Conservation (phyloP, 2,797 vertebrate genomes). For the Selene dorsalis region DNA sequence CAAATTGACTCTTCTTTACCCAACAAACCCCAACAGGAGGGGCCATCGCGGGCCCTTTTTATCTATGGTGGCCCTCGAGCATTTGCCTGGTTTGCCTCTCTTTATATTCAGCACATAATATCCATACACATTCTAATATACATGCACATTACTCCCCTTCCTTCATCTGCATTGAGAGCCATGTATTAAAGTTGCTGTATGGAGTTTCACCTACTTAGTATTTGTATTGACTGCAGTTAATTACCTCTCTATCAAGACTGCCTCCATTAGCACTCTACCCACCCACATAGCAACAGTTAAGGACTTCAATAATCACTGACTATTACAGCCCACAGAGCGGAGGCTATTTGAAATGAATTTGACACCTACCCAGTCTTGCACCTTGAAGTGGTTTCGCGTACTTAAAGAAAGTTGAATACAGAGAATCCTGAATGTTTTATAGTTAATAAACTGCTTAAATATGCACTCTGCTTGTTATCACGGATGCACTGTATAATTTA, state of each 20-base stretch:
- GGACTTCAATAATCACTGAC: slow-evolving; percentile 43
- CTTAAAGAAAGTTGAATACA: neutral
- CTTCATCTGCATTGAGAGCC: slow-evolving; percentile 6
- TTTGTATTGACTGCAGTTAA: slow-evolving; percentile 61
- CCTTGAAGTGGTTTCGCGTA: neutral
- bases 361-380: slow-evolving; percentile 23
- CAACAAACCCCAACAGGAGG: no score
- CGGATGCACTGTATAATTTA: neutral
- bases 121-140: neutral
- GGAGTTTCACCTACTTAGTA: slow-evolving; percentile 43
- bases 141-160: neutral
- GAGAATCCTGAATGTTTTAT: neutral
- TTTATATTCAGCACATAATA: neutral
- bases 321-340: slow-evolving; percentile 40
- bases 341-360: slow-evolving; percentile 34
- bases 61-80: neutral
- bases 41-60: neutral
- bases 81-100: no score
- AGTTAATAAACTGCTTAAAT: neutral
- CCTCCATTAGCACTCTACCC: slow-evolving; percentile 56
- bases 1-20: no score
- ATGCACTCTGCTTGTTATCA: neutral
- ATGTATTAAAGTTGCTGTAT: slow-evolving; percentile 20
- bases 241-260: slow-evolving; percentile 58
- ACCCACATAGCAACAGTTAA: slow-evolving; percentile 54